These are phyloP conservation scores for Epinephelus moara DNA, from an alignment of 2,113 vertebrate genomes.

Conservation along the genomic window DNA sequence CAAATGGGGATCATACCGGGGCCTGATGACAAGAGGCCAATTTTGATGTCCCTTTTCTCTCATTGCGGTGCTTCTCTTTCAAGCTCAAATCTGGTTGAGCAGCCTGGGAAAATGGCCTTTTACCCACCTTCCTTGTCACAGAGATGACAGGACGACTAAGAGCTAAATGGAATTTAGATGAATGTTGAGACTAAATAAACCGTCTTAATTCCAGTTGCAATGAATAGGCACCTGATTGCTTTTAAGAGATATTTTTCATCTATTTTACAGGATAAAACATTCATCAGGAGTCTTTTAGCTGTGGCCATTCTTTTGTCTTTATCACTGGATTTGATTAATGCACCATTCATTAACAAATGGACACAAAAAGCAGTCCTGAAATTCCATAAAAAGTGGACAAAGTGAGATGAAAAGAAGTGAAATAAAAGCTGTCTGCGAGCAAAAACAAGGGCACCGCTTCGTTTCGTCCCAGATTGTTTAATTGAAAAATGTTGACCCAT, in stretches of 20 bases:
- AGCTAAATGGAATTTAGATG: constrained; percentile 61
- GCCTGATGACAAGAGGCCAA: constrained; percentile 84
- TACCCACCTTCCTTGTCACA: constrained; percentile 64
- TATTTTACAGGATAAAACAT: constrained; percentile 69
- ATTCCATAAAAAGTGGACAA: constrained; percentile 38
- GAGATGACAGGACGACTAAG: constrained; percentile 64
- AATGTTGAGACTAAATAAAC: constrained; percentile 59
- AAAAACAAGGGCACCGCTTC: constrained; percentile 64
- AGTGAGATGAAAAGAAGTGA: neutral
- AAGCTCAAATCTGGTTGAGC: constrained; percentile 76
- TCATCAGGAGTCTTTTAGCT: constrained; percentile 58
- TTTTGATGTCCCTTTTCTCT: constrained; percentile 85
- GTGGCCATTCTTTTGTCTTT: constrained; percentile 56
- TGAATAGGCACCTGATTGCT: constrained; percentile 52
- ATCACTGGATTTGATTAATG: constrained; percentile 57
- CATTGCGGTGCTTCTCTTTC: constrained; percentile 78
- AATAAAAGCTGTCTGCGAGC: constrained; percentile 53
- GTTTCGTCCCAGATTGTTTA: constrained; percentile 79
- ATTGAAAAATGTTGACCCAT: constrained; percentile 80
- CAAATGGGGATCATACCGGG: constrained; percentile 82
- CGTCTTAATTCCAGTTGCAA: constrained; percentile 35
- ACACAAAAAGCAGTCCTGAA: constrained; percentile 19
- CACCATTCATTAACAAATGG: constrained; percentile 48
- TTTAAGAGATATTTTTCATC: constrained; percentile 36
- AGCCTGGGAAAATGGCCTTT: constrained; percentile 83